Evolutionary conservation across 2,797 vertebrate genomes (phyloP), one percentile per base, ranked within the genome.

Genomic region (Pogonophryne albipinna): DNA sequence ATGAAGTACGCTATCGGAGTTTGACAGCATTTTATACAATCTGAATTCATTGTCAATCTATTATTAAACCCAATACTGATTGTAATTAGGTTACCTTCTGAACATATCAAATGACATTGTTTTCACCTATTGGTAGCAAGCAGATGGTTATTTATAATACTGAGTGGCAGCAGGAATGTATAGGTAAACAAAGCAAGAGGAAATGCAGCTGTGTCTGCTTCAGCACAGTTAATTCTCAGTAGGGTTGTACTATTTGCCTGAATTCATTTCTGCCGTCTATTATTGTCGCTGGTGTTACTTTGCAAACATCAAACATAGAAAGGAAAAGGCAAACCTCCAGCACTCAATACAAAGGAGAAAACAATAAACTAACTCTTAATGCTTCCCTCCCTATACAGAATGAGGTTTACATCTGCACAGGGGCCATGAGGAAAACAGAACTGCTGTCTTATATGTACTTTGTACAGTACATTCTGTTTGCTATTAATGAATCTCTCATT

Each of bases 211-310:
- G 2, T 12, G 60, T 55, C 59, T 20, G 14, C 49, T 16, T 0
- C 10, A 15, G 59, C 65, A 16, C 14, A 23, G 52, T 67, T 66
- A 55, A 63, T 9, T 50, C 67, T 47, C 62, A 15, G 14, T 1
- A 58, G 75, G 20, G 45, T 77, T 55, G 4, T 27, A 11, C 19
- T 9, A n/a, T 58, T 73, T 69, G 64, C 56, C n/a, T 70, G 71
- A 82, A 70, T 69, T 82, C 0, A 65, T 66, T 69, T 46, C 42
- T 27, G 65, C 10, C 10, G 2, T 69, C 61, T 52, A 19, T 66
- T 62, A 20, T 17, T 46, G 62, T 76, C 52, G 0, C 74, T n/a
- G 58, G 66, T 59, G 55, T 3, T 9, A 27, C 27, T 27, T 27
- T 27, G 27, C 27, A 27, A 27, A 27, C 27, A 27, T 27, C 27